Percentiles rank a stretch among this genome's conserved stretches.
Evolutionary conservation across 92 coral and sea anemone genomes (phyloP).

Genomic region (Diadumene lineata): DNA sequence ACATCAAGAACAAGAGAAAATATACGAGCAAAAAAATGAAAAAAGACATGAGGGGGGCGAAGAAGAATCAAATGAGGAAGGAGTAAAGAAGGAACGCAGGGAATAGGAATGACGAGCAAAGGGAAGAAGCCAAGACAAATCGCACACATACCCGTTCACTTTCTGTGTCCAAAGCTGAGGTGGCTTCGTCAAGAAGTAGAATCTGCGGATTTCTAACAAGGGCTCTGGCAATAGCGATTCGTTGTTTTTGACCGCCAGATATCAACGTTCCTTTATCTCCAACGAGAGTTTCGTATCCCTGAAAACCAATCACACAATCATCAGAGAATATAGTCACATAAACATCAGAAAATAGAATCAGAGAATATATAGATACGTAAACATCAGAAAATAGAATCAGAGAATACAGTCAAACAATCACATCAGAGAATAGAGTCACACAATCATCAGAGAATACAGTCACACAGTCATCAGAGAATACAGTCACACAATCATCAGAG

Average conservation of each 20-base stretch:
- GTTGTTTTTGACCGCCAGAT: constrained; percentile 93
- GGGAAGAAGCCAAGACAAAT: neutral
- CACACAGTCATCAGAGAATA: too few species aligned
- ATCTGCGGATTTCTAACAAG: constrained; percentile 81
- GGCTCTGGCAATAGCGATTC: constrained; percentile 93
- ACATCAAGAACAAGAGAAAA: too few species aligned
- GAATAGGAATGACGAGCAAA: neutral
- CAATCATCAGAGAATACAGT: too few species aligned
- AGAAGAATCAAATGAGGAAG: neutral
- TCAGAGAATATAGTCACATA: too few species aligned
- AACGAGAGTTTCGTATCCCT: constrained; percentile 84
- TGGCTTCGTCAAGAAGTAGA: constrained; percentile 92
- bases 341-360: too few species aligned
- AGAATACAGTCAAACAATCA: too few species aligned
- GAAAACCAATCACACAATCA: neutral
- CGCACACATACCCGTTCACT: constrained; percentile 70
- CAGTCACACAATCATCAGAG: too few species aligned
- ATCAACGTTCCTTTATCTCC: constrained; percentile 90
- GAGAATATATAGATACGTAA: too few species aligned
- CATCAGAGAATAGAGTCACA: too few species aligned
- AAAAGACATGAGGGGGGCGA: neutral
- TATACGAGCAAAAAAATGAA: neutral
- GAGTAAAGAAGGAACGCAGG: neutral
- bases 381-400: too few species aligned
- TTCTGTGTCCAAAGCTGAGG: constrained; percentile 90